phyloP scores from a whole-genome alignment of 2,113 vertebrate genomes.

The Actinemys pallida region DNA sequence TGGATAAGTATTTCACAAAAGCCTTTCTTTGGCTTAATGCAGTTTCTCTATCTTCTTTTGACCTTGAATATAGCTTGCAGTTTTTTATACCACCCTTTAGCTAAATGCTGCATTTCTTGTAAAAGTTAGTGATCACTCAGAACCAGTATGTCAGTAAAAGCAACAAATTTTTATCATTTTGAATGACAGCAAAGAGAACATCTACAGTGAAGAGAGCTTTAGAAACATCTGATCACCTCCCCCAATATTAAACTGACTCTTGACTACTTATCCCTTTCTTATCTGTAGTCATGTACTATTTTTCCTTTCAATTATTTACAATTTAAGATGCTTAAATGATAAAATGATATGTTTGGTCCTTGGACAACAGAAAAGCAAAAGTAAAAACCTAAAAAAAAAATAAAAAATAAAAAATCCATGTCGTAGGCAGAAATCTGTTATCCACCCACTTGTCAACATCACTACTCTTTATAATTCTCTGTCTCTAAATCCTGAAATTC shows the following conservation, averaged over 20 bases:
- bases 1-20: not conserved
- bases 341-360: not conserved
- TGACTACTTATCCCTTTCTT: too few species aligned
- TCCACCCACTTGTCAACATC: not conserved
- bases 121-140: not conserved
- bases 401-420: not conserved
- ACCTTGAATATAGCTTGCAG: not conserved
- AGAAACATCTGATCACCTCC: not conserved
- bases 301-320: not conserved
- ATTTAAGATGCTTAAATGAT: not conserved
- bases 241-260: not conserved
- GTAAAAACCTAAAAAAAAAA: not conserved
- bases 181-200: fast-evolving
- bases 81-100: not conserved
- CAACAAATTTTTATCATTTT: not conserved
- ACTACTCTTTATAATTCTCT: not conserved
- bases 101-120: not conserved
- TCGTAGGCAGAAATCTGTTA: not conserved
- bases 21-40: not conserved
- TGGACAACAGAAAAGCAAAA: fast-evolving
- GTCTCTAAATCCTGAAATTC: not conserved
- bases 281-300: not conserved
- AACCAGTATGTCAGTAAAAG: fast-evolving
- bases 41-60: not conserved
- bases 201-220: not conserved